A percentile compares a stretch with the other conserved stretches of the same genome.
Conservation (phyloP, 2,113 vertebrate genomes). For the Paramisgurnus dabryanus region DNA sequence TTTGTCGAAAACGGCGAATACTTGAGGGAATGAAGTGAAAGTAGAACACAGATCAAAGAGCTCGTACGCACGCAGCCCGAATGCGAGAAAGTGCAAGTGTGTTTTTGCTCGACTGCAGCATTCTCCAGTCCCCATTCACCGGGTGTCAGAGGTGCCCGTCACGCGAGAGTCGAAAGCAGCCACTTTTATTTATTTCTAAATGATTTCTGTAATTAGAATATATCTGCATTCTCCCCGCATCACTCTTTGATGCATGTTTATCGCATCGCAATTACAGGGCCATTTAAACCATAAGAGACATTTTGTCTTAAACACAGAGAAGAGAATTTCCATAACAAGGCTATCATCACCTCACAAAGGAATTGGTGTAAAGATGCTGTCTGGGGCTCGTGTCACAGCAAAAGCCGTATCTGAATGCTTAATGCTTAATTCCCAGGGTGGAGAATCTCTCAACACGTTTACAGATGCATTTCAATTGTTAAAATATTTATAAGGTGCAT, state of each 20-base stretch:
- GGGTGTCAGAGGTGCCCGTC: slow-evolving; percentile 16
- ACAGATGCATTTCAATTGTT: slow-evolving; percentile 51
- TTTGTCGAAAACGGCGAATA: slow-evolving; percentile 32
- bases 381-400: not conserved
- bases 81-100: not conserved
- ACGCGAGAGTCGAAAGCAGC: not conserved
- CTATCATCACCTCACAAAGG: slow-evolving; percentile 15
- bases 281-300: slow-evolving; percentile 49
- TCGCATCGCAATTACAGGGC: slow-evolving; percentile 45
- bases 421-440: slow-evolving; percentile 22
- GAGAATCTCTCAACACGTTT: slow-evolving; percentile 36
- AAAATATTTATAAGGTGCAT: slow-evolving; percentile 50
- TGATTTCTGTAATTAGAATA: slow-evolving; percentile 20
- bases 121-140: slow-evolving; percentile 24
- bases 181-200: slow-evolving; percentile 19
- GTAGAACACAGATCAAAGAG: slow-evolving; percentile 48
- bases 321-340: slow-evolving; percentile 49
- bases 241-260: slow-evolving; percentile 42
- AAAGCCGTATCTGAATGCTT: slow-evolving; percentile 14
- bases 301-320: slow-evolving; percentile 46
- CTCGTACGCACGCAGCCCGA: slow-evolving; percentile 16
- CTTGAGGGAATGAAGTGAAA: slow-evolving; percentile 45
- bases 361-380: slow-evolving; percentile 39
- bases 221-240: not conserved
- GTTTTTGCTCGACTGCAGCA: slow-evolving; percentile 29